Conservation (phyloP, 2,888 invertebrate genomes). For the Chorisops tibialis region DNA sequence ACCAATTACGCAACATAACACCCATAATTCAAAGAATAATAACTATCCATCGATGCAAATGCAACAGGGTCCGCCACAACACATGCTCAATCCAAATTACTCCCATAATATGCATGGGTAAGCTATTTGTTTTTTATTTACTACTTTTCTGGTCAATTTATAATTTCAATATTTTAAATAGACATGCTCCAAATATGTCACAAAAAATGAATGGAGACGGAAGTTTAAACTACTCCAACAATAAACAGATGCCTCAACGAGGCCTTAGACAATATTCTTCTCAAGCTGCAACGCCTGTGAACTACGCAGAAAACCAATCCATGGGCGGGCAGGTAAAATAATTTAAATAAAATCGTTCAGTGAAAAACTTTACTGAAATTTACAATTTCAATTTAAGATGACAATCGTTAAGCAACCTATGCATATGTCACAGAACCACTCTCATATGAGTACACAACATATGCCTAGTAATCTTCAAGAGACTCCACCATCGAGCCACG, state of each 20-base stretch:
- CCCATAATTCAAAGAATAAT: conserved; percentile 35
- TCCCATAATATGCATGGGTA: conserved; percentile 37
- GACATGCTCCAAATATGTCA: conserved; percentile 42
- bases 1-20: conserved; percentile 34
- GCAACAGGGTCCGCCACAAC: conserved; percentile 38
- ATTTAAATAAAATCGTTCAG: neutral
- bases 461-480: conserved; percentile 36
- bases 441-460: conserved; percentile 31
- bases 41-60: conserved; percentile 39
- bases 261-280: conserved; percentile 45
- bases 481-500: conserved; percentile 20
- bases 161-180: conserved; percentile 17
- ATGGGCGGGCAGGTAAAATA: conserved; percentile 37
- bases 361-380: too few relatives aligned
- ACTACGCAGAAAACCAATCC: conserved; percentile 39
- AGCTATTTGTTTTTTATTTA: conserved; percentile 13
- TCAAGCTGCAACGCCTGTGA: conserved; percentile 40
- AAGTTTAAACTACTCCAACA: conserved; percentile 36
- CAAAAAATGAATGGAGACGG: conserved; percentile 49
- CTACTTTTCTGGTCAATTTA: neutral
- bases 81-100: conserved; percentile 36
- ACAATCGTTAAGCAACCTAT: conserved; percentile 42
- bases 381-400: conserved; percentile 30
- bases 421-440: conserved; percentile 42
- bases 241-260: conserved; percentile 47